Evolutionary conservation across 2,797 vertebrate species (phyloP), one percentile per base, ranked within the genome.

Genomic region (Brachyalestes nurse): DNA sequence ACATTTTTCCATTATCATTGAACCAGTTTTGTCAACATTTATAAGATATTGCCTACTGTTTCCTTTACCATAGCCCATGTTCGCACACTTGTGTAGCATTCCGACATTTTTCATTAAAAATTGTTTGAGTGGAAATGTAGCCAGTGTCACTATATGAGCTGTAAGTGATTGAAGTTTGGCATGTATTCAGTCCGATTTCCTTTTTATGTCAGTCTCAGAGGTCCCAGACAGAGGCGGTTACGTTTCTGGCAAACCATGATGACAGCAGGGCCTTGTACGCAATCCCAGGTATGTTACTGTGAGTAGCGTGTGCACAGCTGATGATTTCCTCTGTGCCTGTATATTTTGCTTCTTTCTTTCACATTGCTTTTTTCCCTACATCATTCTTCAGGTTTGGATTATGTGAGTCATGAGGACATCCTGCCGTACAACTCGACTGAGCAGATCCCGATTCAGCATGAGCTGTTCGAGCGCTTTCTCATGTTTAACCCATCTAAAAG

Each of bases 161-260:
- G 13, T 69, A 57, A 17, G 23, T 16, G 42, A 57, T 10, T 14
- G 9, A 13, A n/a, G 4, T 38, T 21, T 1, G 14, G 0, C n/a
- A 12, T 78, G 40, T 23, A n/a, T 78, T 62, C 23, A 28, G 19
- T 23, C 62, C 19, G 23, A 2, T 21, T 69, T 51, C 7, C 42
- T 88, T 77, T 21, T 73, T 85, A 57, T 86, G 65, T 85, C 91
- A 99, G 97, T 98, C 97, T 77, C 97, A 98, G 93, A 94, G 98
- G 77, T 99, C 98, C n/a, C 98, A 99, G 92, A 99, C 98, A 0
- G 98, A 99, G 90, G 98, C 97, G 0, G 98, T 99, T 91, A 99
- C 98, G 0, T 99, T 99, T 89, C 91, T 99, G 91, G 97, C 98
- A 40, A 99, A 98, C 87, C 98, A 99, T 0, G 98, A 99, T 14